These are phyloP conservation scores for Dendrophyllia cribrosa DNA, from an alignment of 64 coral and sea anemone species.

Conservation along the genomic window DNA sequence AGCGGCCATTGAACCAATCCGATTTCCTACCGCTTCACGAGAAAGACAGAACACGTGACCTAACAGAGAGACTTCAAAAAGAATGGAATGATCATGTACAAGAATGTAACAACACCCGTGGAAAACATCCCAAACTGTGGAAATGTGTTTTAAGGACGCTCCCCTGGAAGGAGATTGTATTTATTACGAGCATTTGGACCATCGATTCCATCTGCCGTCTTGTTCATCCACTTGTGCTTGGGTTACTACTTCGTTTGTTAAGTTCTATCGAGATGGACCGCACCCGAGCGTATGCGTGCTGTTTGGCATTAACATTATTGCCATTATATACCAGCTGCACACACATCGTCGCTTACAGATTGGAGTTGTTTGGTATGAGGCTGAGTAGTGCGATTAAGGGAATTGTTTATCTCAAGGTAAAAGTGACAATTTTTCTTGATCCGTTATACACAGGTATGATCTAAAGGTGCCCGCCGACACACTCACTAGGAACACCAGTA, in stretches of 20 bases:
- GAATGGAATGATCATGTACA: conserved; percentile 5
- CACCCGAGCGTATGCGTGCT: background rate
- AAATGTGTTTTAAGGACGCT: background rate
- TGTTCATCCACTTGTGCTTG: background rate
- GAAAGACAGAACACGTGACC: background rate
- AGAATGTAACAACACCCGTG: background rate
- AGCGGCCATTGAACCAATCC: conserved; percentile 62
- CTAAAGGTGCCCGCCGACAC: too few species aligned
- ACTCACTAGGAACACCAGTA: too few species aligned
- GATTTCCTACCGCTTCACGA: conserved; percentile 51
- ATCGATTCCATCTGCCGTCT: background rate
- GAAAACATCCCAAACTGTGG: background rate
- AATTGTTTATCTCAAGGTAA: background rate
- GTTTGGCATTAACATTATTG: background rate
- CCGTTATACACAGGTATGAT: background rate
- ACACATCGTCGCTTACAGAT: background rate
- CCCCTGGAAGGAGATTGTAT: background rate
- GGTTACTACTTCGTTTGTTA: background rate
- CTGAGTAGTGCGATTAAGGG: conserved; percentile 5
- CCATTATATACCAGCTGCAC: background rate
- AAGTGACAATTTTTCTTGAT: background rate
- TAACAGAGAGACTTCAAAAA: conserved; percentile 28
- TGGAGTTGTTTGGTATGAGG: background rate
- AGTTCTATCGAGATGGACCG: background rate
- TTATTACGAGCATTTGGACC: background rate